Percentiles rank a stretch among this genome's conserved stretches.
These are phyloP conservation scores for Urocynchramus pylzowi DNA, from an alignment of 2,113 vertebrate species.

Conservation along the genomic window DNA sequence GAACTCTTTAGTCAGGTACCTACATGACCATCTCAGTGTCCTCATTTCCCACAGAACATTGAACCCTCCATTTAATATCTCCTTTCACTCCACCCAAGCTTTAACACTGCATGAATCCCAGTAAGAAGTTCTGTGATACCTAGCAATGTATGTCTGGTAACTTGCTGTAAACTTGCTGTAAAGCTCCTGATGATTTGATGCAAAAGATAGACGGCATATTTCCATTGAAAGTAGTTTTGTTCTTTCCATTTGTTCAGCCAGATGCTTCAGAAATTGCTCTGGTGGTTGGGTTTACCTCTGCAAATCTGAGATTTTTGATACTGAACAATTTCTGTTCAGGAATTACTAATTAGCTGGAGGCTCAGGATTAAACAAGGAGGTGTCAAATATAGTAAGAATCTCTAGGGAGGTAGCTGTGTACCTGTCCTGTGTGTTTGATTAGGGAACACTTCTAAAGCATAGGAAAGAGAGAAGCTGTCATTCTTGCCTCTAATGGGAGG, in stretches of 20 bases:
- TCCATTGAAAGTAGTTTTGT: neutral
- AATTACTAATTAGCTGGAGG: neutral
- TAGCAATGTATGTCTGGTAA: neutral
- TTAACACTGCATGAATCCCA: neutral
- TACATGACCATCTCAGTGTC: neutral
- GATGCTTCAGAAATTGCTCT: neutral
- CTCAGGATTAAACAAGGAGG: neutral
- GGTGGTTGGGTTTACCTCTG: neutral
- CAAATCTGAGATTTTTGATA: neutral
- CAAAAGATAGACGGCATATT: neutral
- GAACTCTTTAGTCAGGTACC: neutral
- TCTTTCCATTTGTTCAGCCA: neutral
- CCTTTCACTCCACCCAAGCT: neutral
- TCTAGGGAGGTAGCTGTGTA: neutral
- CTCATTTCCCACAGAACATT: neutral
- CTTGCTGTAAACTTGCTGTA: neutral
- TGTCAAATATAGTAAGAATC: neutral
- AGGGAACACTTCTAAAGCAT: neutral
- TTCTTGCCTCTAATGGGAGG: neutral
- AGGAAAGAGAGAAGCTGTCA: neutral
- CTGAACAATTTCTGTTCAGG: neutral
- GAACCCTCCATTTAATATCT: neutral
- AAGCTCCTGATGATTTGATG: neutral
- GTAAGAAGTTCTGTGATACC: neutral
- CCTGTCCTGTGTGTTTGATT: neutral